Evolutionary conservation across 2,888 invertebrate species (phyloP).

Genomic region (Hermaeophaga mercurialis): DNA sequence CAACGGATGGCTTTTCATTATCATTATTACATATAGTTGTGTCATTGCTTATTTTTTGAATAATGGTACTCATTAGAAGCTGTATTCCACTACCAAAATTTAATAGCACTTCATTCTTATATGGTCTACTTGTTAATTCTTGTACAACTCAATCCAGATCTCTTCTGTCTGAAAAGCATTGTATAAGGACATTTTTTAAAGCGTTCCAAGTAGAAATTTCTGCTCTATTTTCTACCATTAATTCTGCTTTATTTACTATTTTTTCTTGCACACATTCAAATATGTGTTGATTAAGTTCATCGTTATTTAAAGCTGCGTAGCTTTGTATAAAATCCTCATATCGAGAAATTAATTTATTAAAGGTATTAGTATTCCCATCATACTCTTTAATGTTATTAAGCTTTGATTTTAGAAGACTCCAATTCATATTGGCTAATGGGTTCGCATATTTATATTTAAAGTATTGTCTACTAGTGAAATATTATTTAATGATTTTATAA

Average conservation of each 20-base stretch:
- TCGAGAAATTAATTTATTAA: conserved; percentile 12
- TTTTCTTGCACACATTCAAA: conserved; percentile 27
- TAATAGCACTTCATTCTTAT: conserved; percentile 1
- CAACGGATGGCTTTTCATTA: no score
- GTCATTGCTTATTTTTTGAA: no score
- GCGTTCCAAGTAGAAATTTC: conserved; percentile 16
- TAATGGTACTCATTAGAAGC: no score
- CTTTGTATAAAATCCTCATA: background rate
- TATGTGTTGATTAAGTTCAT: conserved; percentile 13
- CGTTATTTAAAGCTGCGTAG: background rate
- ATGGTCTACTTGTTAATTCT: conserved; percentile 19
- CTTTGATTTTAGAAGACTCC: background rate
- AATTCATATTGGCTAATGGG: no score
- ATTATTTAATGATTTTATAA: no score
- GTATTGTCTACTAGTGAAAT: no score
- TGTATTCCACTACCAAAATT: conserved; percentile 17
- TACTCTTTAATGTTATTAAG: conserved; percentile 5
- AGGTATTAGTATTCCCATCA: conserved; percentile 6
- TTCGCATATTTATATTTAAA: no score
- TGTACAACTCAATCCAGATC: conserved; percentile 14
- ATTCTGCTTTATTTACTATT: conserved; percentile 13
- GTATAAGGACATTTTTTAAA: conserved; percentile 13
- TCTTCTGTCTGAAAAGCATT: conserved; percentile 19
- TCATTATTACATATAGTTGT: no score
- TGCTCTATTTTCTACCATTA: conserved; percentile 21